Conservation (phyloP, 2,888 invertebrate species). For the Oeneis ivallda region DNA sequence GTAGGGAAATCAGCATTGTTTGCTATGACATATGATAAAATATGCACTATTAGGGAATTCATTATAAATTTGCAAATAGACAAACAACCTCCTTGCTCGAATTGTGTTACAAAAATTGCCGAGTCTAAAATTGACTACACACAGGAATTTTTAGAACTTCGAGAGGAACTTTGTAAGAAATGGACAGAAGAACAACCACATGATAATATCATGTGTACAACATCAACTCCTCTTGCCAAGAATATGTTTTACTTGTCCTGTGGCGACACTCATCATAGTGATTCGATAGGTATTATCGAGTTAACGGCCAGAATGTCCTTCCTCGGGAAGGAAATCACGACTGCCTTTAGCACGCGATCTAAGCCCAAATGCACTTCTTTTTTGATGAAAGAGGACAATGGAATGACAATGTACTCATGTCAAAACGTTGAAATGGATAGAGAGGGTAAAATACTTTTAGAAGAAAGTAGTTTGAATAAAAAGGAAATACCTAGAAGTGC, state of each 20-base stretch:
- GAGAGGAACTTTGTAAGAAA: slow-evolving; percentile 68
- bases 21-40: slow-evolving; percentile 77
- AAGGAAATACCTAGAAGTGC: slow-evolving; percentile 45
- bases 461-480: slow-evolving; percentile 62
- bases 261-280: slow-evolving; percentile 55
- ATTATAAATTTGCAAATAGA: slow-evolving; percentile 60
- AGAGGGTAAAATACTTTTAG: slow-evolving; percentile 69
- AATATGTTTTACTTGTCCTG: slow-evolving; percentile 69
- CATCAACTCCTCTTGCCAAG: slow-evolving; percentile 67
- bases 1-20: slow-evolving; percentile 73
- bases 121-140: slow-evolving; percentile 69
- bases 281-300: slow-evolving; percentile 71
- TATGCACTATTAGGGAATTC: slow-evolving; percentile 67
- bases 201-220: slow-evolving; percentile 69
- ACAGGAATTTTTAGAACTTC: slow-evolving; percentile 58
- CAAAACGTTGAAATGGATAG: slow-evolving; percentile 76
- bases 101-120: slow-evolving; percentile 66
- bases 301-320: slow-evolving; percentile 72
- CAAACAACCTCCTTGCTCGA: slow-evolving; percentile 71
- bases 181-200: slow-evolving; percentile 66
- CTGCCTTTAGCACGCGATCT: slow-evolving; percentile 62
- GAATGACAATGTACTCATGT: slow-evolving; percentile 73
- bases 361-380: slow-evolving; percentile 60
- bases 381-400: slow-evolving; percentile 66
- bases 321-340: slow-evolving; percentile 75